Evolutionary conservation across 1,140 invertebrate genomes (phyloP).

Genomic region (Marisa cornuarietis): DNA sequence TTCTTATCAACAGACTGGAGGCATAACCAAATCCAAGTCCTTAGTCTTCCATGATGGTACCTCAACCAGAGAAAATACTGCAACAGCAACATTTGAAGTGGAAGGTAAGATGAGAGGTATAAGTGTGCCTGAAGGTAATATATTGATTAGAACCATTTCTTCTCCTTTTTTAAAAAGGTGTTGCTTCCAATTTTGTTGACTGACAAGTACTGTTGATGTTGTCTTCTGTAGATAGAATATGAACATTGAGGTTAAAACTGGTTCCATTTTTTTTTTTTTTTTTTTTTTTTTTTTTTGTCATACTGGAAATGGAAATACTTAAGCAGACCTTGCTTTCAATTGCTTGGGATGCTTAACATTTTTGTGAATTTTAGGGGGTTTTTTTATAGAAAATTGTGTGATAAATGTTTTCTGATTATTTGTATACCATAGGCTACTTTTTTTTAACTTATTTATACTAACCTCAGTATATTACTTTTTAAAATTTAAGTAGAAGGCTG

Average conservation of each 20-base stretch:
- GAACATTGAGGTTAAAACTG: neutral
- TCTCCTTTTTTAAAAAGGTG: neutral
- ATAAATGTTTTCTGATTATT: neutral
- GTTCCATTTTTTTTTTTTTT: neutral
- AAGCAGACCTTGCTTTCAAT: too few relatives aligned
- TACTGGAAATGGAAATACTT: neutral
- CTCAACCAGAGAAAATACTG: constrained; percentile 2
- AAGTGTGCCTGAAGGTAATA: neutral
- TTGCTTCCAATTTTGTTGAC: neutral
- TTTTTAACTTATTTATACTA: neutral
- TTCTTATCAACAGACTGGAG: neutral
- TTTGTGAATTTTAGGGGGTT: too few relatives aligned
- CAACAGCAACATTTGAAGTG: constrained; percentile 11
- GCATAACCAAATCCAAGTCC: neutral
- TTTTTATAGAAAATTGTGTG: too few relatives aligned
- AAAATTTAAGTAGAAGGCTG: neutral
- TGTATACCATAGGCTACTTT: neutral
- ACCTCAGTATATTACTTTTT: neutral
- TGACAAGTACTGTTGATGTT: too few relatives aligned
- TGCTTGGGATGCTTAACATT: too few relatives aligned
- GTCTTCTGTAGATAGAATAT: neutral
- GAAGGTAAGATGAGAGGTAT: neutral
- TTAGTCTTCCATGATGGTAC: neutral
- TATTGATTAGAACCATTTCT: neutral
- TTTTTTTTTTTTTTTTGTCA: neutral